phyloP scores from a whole-genome alignment of 2,888 invertebrate genomes.

The Geophilus truncorum region DNA sequence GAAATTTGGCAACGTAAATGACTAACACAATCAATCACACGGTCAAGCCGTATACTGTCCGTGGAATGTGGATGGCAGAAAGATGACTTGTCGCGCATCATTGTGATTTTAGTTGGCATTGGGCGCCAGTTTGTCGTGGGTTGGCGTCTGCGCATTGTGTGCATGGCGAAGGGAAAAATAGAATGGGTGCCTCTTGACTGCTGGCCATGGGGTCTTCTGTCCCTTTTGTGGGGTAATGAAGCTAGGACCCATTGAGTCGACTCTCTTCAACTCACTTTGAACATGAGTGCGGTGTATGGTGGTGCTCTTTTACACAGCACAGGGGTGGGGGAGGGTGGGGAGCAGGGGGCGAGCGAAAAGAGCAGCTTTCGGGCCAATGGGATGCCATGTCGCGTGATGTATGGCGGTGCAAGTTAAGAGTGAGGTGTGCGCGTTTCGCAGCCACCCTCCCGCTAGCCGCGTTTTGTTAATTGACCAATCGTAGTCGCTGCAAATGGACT shows the following conservation, averaged over 20 bases:
- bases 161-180: background rate
- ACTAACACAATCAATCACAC: too few species aligned
- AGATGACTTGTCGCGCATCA: background rate
- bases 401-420: slow-evolving; percentile 15
- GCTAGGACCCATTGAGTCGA: slow-evolving; percentile 32
- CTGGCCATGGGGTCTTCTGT: slow-evolving; percentile 27
- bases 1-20: too few species aligned
- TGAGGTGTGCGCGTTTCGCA: slow-evolving; percentile 1
- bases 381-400: background rate
- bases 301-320: slow-evolving; percentile 16
- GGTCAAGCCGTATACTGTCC: too few species aligned
- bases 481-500: slow-evolving; percentile 8
- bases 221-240: slow-evolving; percentile 31
- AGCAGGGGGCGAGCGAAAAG: background rate
- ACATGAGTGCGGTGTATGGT: background rate
- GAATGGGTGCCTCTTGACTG: slow-evolving; percentile 7
- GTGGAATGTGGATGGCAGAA: background rate
- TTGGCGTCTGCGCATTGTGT: background rate
- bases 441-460: slow-evolving; percentile 2
- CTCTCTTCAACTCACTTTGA: slow-evolving; percentile 30
- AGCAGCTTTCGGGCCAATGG: slow-evolving; percentile 4
- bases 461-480: slow-evolving; percentile 33
- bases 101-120: background rate
- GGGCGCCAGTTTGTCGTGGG: slow-evolving; percentile 17
- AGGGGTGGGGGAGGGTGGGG: background rate